phyloP scores from a whole-genome alignment of 2,113 vertebrate species.

The Trichomycterus rosablanca region DNA sequence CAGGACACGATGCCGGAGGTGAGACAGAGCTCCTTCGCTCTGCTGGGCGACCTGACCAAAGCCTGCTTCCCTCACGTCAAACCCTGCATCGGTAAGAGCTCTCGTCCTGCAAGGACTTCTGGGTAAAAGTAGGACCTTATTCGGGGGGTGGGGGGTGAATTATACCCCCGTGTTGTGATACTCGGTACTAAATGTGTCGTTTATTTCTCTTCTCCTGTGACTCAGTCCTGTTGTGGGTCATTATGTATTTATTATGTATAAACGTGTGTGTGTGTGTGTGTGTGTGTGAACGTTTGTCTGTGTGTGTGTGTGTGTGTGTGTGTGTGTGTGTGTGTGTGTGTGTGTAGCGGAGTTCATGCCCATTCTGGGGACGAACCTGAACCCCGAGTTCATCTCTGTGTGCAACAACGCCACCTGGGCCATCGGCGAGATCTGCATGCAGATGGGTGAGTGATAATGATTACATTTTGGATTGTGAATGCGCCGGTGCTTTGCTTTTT shows the following conservation, averaged over 20 bases:
- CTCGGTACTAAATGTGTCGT: neutral
- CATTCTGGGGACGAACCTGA: constrained; percentile 92
- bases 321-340: constrained; percentile 25
- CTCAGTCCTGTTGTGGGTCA: constrained; percentile 4
- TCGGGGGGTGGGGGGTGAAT: neutral
- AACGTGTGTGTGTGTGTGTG: constrained; percentile 23
- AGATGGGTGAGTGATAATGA: constrained; percentile 80
- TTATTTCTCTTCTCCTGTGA: neutral
- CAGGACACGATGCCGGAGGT: constrained; percentile 95
- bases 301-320: constrained; percentile 27
- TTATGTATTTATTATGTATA: neutral
- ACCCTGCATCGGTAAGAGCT: constrained; percentile 82
- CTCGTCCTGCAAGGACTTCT: neutral
- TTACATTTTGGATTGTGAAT: neutral
- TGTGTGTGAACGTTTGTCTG: constrained; percentile 9
- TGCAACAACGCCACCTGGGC: constrained; percentile 97
- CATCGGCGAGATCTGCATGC: constrained; percentile 96
- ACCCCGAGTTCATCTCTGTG: constrained; percentile 93
- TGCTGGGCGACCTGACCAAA: constrained; percentile 90
- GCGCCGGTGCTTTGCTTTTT: too few relatives aligned
- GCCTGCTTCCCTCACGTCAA: constrained; percentile 94
- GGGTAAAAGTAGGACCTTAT: too few relatives aligned
- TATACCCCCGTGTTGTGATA: neutral
- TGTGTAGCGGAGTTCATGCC: constrained; percentile 90
- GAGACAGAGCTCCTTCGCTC: constrained; percentile 90